These are phyloP conservation scores for Natrix natrix DNA, from an alignment of 2,797 vertebrate genomes.

Conservation along the genomic window DNA sequence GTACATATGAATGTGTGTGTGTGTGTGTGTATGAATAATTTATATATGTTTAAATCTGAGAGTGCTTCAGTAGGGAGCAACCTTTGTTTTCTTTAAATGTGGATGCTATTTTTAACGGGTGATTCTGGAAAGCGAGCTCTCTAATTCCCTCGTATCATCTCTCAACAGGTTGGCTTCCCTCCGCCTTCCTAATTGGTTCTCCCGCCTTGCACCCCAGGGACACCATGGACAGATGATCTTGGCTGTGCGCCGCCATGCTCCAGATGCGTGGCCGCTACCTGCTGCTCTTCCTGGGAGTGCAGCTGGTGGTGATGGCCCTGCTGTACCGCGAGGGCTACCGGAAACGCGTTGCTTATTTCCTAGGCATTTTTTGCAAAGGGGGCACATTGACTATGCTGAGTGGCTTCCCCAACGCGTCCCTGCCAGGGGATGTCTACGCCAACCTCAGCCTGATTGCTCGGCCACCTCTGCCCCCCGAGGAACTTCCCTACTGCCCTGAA, in stretches of 20 bases:
- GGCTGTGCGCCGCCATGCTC: conserved; percentile 56
- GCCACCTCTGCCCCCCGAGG: conserved; percentile 51
- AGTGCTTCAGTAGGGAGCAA: neutral
- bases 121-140: neutral
- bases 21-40: neutral
- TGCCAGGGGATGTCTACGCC: conserved; percentile 70
- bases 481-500: conserved; percentile 74
- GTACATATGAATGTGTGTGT: no score
- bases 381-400: conserved; percentile 31
- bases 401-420: conserved; percentile 39
- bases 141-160: neutral
- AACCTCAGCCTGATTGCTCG: conserved; percentile 72
- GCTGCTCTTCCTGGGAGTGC: conserved; percentile 78
- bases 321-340: conserved; percentile 78
- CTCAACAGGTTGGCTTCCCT: neutral
- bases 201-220: neutral
- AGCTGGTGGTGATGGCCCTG: conserved; percentile 80
- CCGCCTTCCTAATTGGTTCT: neutral
- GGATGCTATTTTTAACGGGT: neutral
- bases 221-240: conserved; percentile 35
- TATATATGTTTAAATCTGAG: neutral
- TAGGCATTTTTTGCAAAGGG: conserved; percentile 75
- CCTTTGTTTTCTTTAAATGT: neutral
- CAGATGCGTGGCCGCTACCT: conserved; percentile 79
- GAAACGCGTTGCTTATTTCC: conserved; percentile 76